These are phyloP conservation scores for Danionella cerebrum DNA, from an alignment of 2,113 vertebrate species.

Conservation along the genomic window DNA sequence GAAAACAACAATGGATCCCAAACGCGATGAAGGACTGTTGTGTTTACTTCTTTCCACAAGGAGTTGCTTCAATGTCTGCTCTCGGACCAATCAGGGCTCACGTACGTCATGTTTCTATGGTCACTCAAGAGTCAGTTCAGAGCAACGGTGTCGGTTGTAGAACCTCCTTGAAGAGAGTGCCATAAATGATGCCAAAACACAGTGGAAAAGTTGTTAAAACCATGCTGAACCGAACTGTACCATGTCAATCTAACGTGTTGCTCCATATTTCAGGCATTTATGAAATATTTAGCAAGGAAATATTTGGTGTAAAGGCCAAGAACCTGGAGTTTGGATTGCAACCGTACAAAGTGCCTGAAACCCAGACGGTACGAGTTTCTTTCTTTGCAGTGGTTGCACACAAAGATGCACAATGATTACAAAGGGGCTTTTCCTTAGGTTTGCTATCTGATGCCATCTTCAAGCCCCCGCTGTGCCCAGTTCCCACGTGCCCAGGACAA, in stretches of 20 bases:
- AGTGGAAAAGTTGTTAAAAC: no score
- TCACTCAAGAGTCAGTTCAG: no score
- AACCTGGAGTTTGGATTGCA: slow-evolving; percentile 94
- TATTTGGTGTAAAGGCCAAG: slow-evolving; percentile 92
- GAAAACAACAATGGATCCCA: no score
- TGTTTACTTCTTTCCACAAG: no score
- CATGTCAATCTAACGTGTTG: not conserved
- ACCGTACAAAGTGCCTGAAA: slow-evolving; percentile 92
- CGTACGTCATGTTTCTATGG: no score
- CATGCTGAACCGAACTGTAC: no score
- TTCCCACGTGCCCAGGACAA: slow-evolving; percentile 97
- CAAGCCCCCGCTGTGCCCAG: slow-evolving; percentile 95
- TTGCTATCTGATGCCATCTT: slow-evolving; percentile 95
- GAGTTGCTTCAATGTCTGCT: no score
- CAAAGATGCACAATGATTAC: not conserved
- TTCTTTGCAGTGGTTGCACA: not conserved
- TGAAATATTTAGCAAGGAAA: slow-evolving; percentile 98
- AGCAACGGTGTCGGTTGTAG: no score
- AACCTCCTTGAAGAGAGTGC: no score
- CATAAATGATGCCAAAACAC: no score
- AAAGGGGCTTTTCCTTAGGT: slow-evolving; percentile 62
- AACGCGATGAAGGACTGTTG: no score
- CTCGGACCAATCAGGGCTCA: no score
- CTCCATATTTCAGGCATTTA: slow-evolving; percentile 80
- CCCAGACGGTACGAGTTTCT: slow-evolving; percentile 78